phyloP scores from a whole-genome alignment of 2,888 invertebrate species.

The Seira sanloemensis region DNA sequence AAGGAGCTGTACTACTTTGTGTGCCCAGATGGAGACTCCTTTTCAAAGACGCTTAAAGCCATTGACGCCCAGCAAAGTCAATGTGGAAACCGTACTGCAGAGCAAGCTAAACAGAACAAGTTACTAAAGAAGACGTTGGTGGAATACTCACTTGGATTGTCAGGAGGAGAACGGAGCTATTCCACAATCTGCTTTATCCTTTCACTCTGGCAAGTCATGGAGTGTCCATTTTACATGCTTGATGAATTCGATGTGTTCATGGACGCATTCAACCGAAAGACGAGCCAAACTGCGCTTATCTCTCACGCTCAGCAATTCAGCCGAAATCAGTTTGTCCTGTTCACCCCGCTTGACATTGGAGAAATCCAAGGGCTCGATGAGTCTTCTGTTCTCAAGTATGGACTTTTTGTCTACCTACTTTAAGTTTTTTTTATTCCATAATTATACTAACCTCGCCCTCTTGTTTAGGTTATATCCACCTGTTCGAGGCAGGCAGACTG shows the following conservation, averaged over 20 bases:
- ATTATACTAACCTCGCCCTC: too few relatives aligned
- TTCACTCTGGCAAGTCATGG: slow-evolving; percentile 94
- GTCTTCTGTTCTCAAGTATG: slow-evolving; percentile 81
- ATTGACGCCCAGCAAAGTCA: slow-evolving; percentile 28
- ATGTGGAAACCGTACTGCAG: not conserved
- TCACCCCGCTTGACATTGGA: slow-evolving; percentile 90
- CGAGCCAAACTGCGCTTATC: slow-evolving; percentile 86
- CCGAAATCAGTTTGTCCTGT: slow-evolving; percentile 89
- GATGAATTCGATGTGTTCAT: slow-evolving; percentile 99
- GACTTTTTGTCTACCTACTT: too few relatives aligned
- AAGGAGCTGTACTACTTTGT: slow-evolving; percentile 64
- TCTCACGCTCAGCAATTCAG: slow-evolving; percentile 83
- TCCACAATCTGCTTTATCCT: slow-evolving; percentile 96
- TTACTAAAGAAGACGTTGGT: slow-evolving; percentile 53
- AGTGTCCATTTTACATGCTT: slow-evolving; percentile 93
- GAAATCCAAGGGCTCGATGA: slow-evolving; percentile 77
- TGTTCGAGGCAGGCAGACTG: too few relatives aligned
- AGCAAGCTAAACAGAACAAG: slow-evolving; percentile 28
- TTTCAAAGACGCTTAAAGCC: slow-evolving; percentile 36
- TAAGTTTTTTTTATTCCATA: too few relatives aligned
- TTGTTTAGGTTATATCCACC: too few relatives aligned
- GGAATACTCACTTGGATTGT: slow-evolving; percentile 78
- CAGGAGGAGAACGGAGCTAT: slow-evolving; percentile 97
- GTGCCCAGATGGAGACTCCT: slow-evolving; percentile 63
- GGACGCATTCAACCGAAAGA: slow-evolving; percentile 90